A percentile compares a stretch with the other conserved stretches of the same genome.
phyloP scores from a whole-genome alignment of 2,888 invertebrate genomes.

The Brenthis daphne region DNA sequence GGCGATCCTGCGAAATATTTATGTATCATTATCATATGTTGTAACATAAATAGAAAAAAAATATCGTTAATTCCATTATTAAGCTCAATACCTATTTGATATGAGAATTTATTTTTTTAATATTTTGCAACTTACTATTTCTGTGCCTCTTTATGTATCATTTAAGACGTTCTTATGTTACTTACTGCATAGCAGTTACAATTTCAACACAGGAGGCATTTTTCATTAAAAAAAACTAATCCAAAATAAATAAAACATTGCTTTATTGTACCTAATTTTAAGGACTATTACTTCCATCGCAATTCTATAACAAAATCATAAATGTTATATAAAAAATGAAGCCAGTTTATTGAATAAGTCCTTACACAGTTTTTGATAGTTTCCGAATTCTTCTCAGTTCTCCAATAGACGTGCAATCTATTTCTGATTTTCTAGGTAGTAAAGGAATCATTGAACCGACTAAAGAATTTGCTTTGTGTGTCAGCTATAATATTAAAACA shows the following conservation, averaged over 20 bases:
- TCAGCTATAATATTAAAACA: conserved; percentile 47
- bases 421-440: conserved; percentile 56
- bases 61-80: too few species aligned
- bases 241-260: too few species aligned
- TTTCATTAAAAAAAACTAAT: too few species aligned
- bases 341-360: conserved; percentile 23
- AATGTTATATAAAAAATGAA: conserved; percentile 1
- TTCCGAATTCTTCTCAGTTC: conserved; percentile 49
- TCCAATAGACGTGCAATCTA: conserved; percentile 49
- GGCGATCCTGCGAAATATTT: conserved; percentile 51
- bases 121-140: too few species aligned
- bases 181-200: too few species aligned
- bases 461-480: conserved; percentile 62
- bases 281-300: background rate
- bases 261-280: too few species aligned
- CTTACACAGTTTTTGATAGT: conserved; percentile 54
- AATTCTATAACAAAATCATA: background rate
- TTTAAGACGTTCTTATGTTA: too few species aligned
- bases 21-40: conserved; percentile 1
- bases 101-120: too few species aligned
- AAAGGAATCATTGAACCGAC: conserved; percentile 64
- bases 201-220: too few species aligned
- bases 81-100: too few species aligned
- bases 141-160: too few species aligned
- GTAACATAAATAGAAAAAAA: too few species aligned